Evolutionary conservation across 1,140 invertebrate genomes (phyloP).

Genomic region (Diprion similis): DNA sequence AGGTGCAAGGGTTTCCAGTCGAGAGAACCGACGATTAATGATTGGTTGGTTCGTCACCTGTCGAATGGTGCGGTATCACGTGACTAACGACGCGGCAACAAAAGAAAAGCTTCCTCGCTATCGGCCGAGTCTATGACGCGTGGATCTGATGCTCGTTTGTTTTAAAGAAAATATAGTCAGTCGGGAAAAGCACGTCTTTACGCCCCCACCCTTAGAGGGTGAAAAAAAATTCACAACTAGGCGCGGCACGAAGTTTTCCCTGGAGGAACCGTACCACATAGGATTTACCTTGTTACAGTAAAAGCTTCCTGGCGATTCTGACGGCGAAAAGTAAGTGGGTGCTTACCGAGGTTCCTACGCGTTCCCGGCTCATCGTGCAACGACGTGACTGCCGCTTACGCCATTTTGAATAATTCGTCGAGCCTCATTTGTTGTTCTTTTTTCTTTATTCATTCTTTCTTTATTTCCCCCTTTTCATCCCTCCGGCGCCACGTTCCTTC

Average conservation of each 20-base stretch:
- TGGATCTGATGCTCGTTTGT: slow-evolving; percentile 21
- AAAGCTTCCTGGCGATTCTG: not conserved
- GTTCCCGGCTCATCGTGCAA: not conserved
- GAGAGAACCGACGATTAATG: slow-evolving; percentile 33
- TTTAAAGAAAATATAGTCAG: slow-evolving; percentile 26
- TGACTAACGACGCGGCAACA: slow-evolving; percentile 39
- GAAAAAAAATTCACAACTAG: too few relatives aligned
- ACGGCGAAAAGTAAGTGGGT: slow-evolving; percentile 7
- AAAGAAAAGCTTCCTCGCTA: slow-evolving; percentile 23
- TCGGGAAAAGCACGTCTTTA: too few relatives aligned
- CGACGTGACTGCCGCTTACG: slow-evolving; percentile 2
- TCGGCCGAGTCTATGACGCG: not conserved
- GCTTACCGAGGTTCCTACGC: slow-evolving; percentile 1
- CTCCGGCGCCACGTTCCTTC: not conserved
- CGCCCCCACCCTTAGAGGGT: too few relatives aligned
- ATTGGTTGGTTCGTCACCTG: slow-evolving; percentile 36
- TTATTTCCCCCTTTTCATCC: not conserved
- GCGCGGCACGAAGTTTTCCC: not conserved
- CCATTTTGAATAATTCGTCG: slow-evolving; percentile 5
- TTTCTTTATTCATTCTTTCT: not conserved
- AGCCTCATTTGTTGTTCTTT: slow-evolving; percentile 1
- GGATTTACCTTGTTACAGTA: slow-evolving; percentile 4
- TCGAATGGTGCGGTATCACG: slow-evolving; percentile 26
- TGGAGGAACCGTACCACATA: not conserved
- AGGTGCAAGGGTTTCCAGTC: slow-evolving; percentile 25